These are phyloP conservation scores for Heteronetta atricapilla DNA, from an alignment of 2,113 vertebrate species.

Conservation along the genomic window DNA sequence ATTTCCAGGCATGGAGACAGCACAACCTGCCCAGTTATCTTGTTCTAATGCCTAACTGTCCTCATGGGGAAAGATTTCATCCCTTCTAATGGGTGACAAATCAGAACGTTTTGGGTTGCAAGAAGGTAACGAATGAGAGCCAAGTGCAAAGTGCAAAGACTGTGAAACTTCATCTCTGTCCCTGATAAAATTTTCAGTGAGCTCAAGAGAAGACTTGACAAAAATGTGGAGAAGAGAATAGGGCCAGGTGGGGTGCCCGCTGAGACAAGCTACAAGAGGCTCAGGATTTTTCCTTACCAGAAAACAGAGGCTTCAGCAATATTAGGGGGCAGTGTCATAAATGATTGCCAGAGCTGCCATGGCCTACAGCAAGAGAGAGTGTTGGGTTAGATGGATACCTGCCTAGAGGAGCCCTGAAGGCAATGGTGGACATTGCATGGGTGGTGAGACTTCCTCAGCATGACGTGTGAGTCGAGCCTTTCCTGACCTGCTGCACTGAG, in stretches of 20 bases:
- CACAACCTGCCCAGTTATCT: neutral
- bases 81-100: neutral
- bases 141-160: neutral
- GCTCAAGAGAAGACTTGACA: neutral
- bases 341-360: neutral
- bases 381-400: neutral
- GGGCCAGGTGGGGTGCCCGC: neutral
- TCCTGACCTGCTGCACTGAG: neutral
- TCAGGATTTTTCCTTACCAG: neutral
- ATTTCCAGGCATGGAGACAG: neutral
- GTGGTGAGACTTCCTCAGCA: neutral
- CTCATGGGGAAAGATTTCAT: neutral
- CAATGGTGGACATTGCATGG: neutral
- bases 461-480: rapidly evolving
- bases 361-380: neutral
- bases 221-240: neutral
- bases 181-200: neutral
- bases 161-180: neutral
- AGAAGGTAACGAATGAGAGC: neutral
- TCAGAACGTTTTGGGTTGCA: neutral
- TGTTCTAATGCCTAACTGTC: neutral
- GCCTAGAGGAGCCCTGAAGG: neutral
- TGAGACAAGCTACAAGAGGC: neutral
- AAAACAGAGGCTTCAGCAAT: neutral
- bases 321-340: neutral